phyloP scores from a whole-genome alignment of 2,113 vertebrate genomes.

The Cyrtonyx montezumae region DNA sequence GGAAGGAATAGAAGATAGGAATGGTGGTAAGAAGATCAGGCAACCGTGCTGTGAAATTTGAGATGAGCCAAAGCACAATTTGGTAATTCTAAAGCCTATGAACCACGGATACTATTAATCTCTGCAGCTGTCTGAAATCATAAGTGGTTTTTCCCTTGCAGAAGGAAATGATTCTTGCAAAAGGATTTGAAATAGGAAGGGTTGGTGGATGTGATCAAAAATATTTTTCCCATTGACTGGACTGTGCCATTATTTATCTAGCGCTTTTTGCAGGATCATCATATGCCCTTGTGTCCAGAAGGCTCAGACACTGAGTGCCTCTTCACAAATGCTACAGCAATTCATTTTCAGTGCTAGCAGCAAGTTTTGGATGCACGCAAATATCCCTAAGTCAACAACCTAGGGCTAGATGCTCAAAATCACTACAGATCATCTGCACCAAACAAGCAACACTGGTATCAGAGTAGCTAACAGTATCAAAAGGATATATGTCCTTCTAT shows the following conservation, averaged over 20 bases:
- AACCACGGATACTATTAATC: not conserved
- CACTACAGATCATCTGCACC: not conserved
- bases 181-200: constrained; percentile 1
- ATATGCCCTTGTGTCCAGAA: not conserved
- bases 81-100: constrained; percentile 20
- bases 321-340: not conserved
- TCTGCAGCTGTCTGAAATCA: not conserved
- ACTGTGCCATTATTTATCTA: not conserved
- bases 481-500: not conserved
- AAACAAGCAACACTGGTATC: not conserved
- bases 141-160: not conserved
- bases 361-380: not conserved
- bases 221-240: constrained; percentile 27
- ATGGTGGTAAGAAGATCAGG: not conserved
- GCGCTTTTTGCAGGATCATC: not conserved
- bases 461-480: not conserved
- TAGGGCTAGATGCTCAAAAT: not conserved
- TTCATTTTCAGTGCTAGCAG: not conserved
- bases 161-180: not conserved
- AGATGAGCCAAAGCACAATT: not conserved
- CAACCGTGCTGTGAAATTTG: not conserved
- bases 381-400: not conserved
- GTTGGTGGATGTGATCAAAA: not conserved
- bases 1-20: not conserved
- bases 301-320: not conserved